Conservation (phyloP, 2,113 vertebrate species). For the Microcebus tavaratra region DNA sequence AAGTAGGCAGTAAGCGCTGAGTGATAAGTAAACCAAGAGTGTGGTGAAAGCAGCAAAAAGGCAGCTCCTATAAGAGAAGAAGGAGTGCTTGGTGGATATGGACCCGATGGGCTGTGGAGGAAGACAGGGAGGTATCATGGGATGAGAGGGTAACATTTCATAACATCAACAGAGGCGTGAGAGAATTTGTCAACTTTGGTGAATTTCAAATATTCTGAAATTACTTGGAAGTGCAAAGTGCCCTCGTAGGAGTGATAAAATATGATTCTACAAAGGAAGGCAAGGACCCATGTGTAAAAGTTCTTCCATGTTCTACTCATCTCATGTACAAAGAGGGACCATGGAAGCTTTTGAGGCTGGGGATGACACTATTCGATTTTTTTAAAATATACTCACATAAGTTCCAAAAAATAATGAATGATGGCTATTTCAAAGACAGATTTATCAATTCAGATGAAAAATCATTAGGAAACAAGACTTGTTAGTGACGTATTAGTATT, state of each 20-base stretch:
- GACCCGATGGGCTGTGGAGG: accelerated
- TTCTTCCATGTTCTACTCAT: not conserved
- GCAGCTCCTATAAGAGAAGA: not conserved
- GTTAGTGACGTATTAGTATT: not conserved
- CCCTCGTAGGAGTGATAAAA: not conserved
- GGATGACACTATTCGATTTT: not conserved
- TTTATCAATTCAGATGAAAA: not conserved
- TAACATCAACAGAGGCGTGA: not conserved
- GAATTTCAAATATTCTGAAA: not conserved
- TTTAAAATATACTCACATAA: not conserved
- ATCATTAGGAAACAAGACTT: not conserved
- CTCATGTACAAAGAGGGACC: not conserved
- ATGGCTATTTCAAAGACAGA: not conserved
- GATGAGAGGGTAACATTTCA: not conserved
- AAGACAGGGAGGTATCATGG: not conserved
- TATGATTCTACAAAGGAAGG: not conserved
- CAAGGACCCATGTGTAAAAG: not conserved
- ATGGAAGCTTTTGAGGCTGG: not conserved
- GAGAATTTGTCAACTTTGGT: not conserved
- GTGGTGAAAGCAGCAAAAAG: not conserved
- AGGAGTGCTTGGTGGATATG: not conserved
- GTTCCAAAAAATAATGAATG: not conserved
- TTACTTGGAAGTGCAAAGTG: not conserved
- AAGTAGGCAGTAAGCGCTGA: not conserved
- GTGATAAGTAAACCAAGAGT: not conserved